A percentile compares a stretch with the other conserved stretches of the same genome.
Conservation (phyloP, 2,888 invertebrate species). For the Heteromyza rotundicornis region DNA sequence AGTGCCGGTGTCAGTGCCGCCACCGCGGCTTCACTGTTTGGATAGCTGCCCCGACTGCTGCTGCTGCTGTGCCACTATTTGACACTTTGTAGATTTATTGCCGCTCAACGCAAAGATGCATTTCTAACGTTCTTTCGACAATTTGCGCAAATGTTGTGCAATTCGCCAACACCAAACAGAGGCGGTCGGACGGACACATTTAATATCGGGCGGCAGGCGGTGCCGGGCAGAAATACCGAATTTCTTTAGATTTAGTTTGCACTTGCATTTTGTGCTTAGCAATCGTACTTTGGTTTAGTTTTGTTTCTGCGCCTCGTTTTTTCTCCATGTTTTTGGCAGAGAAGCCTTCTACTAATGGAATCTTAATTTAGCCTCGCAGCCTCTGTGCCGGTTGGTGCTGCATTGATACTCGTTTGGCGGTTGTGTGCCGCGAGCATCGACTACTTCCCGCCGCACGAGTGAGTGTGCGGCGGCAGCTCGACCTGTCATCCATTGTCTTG, state of each 20-base stretch:
- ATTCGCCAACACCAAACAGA: neutral
- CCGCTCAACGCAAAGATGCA: constrained; percentile 49
- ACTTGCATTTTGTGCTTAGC: constrained; percentile 5
- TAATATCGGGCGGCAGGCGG: neutral
- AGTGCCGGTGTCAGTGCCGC: neutral
- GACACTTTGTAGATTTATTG: constrained; percentile 62
- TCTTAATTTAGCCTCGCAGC: constrained; percentile 56
- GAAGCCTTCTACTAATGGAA: constrained; percentile 51
- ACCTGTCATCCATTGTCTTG: constrained; percentile 23
- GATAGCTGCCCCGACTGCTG: neutral
- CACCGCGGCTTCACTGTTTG: neutral
- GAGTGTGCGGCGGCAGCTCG: constrained; percentile 3
- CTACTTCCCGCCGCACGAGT: neutral
- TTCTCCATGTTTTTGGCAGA: neutral
- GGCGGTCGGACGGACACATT: neutral
- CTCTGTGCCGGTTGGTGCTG: neutral
- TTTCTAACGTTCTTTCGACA: constrained; percentile 55
- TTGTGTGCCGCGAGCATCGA: neutral
- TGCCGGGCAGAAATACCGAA: neutral
- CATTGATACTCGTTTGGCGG: neutral
- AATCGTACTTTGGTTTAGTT: constrained; percentile 11
- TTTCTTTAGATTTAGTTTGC: neutral
- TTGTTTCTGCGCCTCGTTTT: neutral
- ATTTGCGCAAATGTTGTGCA: constrained; percentile 21
- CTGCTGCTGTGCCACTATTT: constrained; percentile 44